Conservation (phyloP, 2,888 invertebrate species). For the Poecilus cupreus region DNA sequence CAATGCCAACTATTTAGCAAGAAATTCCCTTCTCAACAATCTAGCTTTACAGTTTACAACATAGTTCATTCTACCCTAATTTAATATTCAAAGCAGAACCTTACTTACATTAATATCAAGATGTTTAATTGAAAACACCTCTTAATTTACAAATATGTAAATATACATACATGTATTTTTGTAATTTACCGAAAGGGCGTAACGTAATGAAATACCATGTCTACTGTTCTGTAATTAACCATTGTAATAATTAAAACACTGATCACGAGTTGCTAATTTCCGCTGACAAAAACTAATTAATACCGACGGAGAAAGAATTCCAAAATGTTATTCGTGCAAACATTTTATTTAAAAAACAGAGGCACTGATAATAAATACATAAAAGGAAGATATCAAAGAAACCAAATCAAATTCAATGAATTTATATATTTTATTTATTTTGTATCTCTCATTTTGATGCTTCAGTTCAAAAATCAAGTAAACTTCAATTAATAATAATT, state of each 20-base stretch:
- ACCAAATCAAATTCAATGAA: too few species aligned
- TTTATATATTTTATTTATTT: too few species aligned
- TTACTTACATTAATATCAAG: too few species aligned
- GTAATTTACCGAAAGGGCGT: neutral
- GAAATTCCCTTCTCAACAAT: neutral
- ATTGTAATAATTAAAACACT: constrained; percentile 29
- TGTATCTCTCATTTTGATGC: too few species aligned
- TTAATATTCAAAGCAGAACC: too few species aligned
- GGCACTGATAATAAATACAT: neutral
- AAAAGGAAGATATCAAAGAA: constrained; percentile 1
- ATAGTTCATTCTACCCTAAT: too few species aligned
- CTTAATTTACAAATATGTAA: neutral
- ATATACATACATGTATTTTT: neutral
- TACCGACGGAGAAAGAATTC: neutral
- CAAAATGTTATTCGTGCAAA: neutral
- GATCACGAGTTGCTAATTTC: neutral
- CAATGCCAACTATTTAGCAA: constrained; percentile 24
- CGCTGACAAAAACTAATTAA: constrained; percentile 22
- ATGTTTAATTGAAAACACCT: neutral
- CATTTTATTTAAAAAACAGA: neutral
- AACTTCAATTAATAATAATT: too few species aligned
- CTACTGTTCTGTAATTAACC: constrained; percentile 19
- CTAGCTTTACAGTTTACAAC: neutral
- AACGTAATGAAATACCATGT: neutral
- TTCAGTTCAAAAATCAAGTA: too few species aligned